Evolutionary conservation across 2,797 vertebrate genomes (phyloP), one percentile per base, ranked within the genome.

Genomic region (Clamator glandarius): DNA sequence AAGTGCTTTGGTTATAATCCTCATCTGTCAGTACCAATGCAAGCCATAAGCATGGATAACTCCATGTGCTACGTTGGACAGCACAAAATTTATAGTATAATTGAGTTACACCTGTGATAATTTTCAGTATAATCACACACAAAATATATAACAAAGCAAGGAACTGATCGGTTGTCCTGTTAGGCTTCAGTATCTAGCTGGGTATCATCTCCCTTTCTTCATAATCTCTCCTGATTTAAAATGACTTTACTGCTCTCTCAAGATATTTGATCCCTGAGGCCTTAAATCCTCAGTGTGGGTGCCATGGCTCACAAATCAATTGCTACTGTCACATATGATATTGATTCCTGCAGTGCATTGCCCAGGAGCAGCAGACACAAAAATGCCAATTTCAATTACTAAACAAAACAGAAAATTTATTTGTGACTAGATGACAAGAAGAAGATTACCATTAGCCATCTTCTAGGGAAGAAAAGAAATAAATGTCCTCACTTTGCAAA

Each of bases 301-400:
- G 69, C 29, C 72, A 57, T 29, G 62, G 50, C 66, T 83, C n/a
- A 42, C 87, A 84, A 75, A 94, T 92, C 92, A 88, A 50, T 88
- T 90, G 70, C 42, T 76, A 42, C 69, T 54, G 36, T 92, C 80
- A 91, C 67, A 70, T 57, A 54, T 2, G 8, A 16, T 84, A 96
- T 84, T 77, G 94, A 92, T 90, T 92, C 69, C 59, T 82, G 36
- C n/a, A 50, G 55, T 24, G 42, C 64, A 64, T 64, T 36, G 55
- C 57, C 73, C 58, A 58, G 28, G 15, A 91, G 55, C 52, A 90
- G 48, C 48, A 74, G 57, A 69, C 8, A 1, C 48, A 79, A 91
- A 90, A 91, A 88, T 46, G 80, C 41, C 83, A 63, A 76, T 96
- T 95, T 91, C 85, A 93, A 82, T 94, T 91, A 81, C 70, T 76